Evolutionary conservation across 2,888 invertebrate genomes (phyloP).

Genomic region (Drosophila kanekoi): DNA sequence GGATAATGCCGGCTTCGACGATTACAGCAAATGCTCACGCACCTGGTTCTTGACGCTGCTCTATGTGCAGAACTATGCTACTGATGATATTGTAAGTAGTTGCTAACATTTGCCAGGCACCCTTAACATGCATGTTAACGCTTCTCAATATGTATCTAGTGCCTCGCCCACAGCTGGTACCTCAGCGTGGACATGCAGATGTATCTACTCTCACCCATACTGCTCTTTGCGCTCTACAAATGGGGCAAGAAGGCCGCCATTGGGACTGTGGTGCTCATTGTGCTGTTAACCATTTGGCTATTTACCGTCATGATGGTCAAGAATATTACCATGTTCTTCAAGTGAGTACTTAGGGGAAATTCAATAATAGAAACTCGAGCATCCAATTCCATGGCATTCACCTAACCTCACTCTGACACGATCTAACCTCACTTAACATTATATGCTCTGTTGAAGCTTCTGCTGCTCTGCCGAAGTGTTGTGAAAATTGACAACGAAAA

Average conservation of each 20-base stretch:
- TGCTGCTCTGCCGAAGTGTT: no score
- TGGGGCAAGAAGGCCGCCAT: slow-evolving; percentile 71
- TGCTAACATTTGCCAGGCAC: no score
- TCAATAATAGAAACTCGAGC: no score
- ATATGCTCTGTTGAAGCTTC: no score
- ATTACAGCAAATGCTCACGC: slow-evolving; percentile 57
- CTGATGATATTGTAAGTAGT: slow-evolving; percentile 66
- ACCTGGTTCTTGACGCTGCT: slow-evolving; percentile 85
- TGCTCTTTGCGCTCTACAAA: slow-evolving; percentile 85
- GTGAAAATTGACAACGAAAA: no score
- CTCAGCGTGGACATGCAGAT: slow-evolving; percentile 87
- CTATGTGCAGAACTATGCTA: slow-evolving; percentile 85
- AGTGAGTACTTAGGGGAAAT: slow-evolving; percentile 27
- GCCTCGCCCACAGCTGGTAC: slow-evolving; percentile 86
- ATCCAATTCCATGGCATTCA: no score
- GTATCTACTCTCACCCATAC: slow-evolving; percentile 86
- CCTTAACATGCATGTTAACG: not conserved
- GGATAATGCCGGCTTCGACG: slow-evolving; percentile 48
- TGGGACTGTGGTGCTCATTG: slow-evolving; percentile 57
- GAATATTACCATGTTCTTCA: slow-evolving; percentile 40
- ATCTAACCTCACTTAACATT: not conserved
- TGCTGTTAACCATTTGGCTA: slow-evolving; percentile 48
- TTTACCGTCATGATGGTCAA: slow-evolving; percentile 69
- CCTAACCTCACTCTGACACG: not conserved
- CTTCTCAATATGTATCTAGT: slow-evolving; percentile 66